These are phyloP conservation scores for Aleiodes sp. DNA, from an alignment of 1,140 invertebrate species.

Conservation along the genomic window DNA sequence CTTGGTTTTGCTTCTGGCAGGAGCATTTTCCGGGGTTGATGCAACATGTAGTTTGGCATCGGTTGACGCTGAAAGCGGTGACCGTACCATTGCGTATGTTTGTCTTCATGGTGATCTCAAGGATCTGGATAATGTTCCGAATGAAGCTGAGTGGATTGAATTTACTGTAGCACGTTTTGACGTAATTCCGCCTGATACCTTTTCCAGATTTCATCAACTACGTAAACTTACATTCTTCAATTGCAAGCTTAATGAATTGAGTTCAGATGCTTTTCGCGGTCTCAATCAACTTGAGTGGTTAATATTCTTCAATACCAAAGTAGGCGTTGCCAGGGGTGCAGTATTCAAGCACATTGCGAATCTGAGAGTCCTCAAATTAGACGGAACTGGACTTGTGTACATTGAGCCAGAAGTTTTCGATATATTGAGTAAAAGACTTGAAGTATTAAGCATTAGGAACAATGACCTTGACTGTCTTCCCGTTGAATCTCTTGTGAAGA, in stretches of 20 bases:
- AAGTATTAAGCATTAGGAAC: constrained; percentile 46
- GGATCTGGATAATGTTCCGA: constrained; percentile 44
- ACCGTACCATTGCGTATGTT: constrained; percentile 48
- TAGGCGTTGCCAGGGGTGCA: constrained; percentile 34
- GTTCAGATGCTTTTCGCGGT: constrained; percentile 42
- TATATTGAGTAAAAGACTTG: constrained; percentile 35
- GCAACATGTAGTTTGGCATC: constrained; percentile 47
- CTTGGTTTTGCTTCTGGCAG: constrained; percentile 15
- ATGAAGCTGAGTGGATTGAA: constrained; percentile 51
- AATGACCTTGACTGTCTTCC: constrained; percentile 53
- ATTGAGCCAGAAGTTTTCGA: constrained; percentile 47
- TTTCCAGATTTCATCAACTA: constrained; percentile 41
- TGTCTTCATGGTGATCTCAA: constrained; percentile 45
- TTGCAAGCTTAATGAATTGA: constrained; percentile 43
- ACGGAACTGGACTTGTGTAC: constrained; percentile 43
- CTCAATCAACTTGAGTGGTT: constrained; percentile 46
- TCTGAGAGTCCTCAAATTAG: constrained; percentile 41
- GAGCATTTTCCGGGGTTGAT: constrained; percentile 14
- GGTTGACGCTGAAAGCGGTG: constrained; percentile 34
- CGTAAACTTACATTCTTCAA: constrained; percentile 48
- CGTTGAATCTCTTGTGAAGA: constrained; percentile 36
- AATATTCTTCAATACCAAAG: constrained; percentile 45
- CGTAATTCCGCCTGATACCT: constrained; percentile 41
- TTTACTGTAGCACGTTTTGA: constrained; percentile 49
- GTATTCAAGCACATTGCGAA: constrained; percentile 44